phyloP scores from a whole-genome alignment of 2,888 invertebrate genomes.

The Scelioninae gen. 1 region DNA sequence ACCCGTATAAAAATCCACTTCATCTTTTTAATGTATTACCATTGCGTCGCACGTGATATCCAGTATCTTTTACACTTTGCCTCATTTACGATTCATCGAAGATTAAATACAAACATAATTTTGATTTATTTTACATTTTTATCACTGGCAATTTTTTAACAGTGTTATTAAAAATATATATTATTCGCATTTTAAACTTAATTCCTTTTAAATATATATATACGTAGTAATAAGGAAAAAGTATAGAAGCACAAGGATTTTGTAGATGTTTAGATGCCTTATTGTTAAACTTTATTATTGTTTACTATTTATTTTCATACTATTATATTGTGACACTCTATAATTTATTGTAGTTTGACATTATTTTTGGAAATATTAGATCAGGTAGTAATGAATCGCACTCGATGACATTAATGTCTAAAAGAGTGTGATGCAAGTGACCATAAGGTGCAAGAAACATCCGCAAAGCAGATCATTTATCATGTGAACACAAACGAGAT shows the following conservation, averaged over 20 bases:
- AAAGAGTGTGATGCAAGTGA: slow-evolving; percentile 67
- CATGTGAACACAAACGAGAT: slow-evolving; percentile 79
- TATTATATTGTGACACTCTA: background rate
- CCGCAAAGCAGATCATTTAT: slow-evolving; percentile 75
- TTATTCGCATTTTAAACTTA: too few species aligned
- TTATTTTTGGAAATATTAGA: background rate
- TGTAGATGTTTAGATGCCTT: too few species aligned
- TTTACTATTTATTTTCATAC: background rate
- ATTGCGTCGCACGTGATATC: slow-evolving; percentile 44
- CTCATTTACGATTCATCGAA: slow-evolving; percentile 9
- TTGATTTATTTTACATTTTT: slow-evolving; percentile 7
- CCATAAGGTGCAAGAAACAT: slow-evolving; percentile 75
- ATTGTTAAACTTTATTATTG: too few species aligned
- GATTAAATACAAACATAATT: slow-evolving; percentile 11
- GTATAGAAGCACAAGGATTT: too few species aligned
- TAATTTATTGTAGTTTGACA: background rate
- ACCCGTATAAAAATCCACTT: slow-evolving; percentile 27
- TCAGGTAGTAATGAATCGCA: slow-evolving; percentile 28
- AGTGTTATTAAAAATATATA: too few species aligned
- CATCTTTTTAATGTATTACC: slow-evolving; percentile 52
- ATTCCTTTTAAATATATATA: too few species aligned
- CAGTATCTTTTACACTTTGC: slow-evolving; percentile 29
- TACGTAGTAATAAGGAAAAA: too few species aligned
- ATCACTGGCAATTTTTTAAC: too few species aligned
- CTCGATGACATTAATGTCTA: slow-evolving; percentile 39